Percentiles rank a stretch among this genome's conserved stretches.
Conservation (phyloP, 64 coral and sea anemone genomes). For the Montipora capricornis region DNA sequence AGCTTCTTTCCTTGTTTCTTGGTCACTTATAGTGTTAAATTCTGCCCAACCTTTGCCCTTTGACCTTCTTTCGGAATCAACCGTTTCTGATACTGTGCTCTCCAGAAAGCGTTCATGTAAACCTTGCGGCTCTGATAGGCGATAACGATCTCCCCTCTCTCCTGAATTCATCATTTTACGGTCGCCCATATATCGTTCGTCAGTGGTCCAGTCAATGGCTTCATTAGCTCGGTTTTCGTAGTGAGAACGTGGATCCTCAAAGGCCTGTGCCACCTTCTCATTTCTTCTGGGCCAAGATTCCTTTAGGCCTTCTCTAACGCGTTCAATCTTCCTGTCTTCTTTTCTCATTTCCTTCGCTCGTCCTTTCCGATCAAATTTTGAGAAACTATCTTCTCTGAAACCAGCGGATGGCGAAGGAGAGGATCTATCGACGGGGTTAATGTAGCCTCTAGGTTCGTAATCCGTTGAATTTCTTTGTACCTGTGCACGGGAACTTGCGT, state of each 20-base stretch:
- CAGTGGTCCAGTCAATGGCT: neutral
- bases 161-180: neutral
- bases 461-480: neutral
- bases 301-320: neutral
- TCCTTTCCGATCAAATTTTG: neutral
- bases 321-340: neutral
- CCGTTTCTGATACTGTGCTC: neutral
- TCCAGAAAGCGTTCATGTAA: neutral
- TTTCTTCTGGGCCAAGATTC: conserved; percentile 25
- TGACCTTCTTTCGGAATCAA: neutral
- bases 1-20: neutral
- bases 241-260: neutral
- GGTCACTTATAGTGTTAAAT: neutral
- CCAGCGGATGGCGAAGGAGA: neutral
- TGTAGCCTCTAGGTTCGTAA: too few relatives aligned
- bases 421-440: neutral
- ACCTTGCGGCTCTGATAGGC: neutral
- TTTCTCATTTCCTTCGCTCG: neutral
- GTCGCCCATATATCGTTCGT: neutral
- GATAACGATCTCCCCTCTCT: neutral
- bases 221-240: neutral
- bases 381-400: neutral
- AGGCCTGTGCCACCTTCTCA: neutral
- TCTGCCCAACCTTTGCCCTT: neutral
- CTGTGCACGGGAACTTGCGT: neutral